These are phyloP conservation scores for Varecia variegata DNA, from an alignment of 2,797 vertebrate species.

Conservation along the genomic window DNA sequence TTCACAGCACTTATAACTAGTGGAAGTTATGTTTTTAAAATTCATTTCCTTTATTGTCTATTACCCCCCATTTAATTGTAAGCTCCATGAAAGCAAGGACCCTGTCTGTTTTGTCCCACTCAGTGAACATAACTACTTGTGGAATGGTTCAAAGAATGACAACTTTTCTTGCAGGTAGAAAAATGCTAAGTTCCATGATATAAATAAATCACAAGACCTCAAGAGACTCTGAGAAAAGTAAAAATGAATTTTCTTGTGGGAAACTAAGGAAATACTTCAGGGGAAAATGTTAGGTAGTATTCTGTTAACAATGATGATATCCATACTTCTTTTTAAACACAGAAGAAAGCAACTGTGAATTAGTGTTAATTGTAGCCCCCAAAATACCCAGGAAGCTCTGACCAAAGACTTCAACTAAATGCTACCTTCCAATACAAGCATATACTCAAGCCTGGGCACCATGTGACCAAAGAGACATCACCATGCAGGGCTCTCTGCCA, in stretches of 20 bases:
- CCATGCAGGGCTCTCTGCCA: neutral
- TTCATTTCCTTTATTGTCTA: neutral
- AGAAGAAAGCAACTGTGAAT: neutral
- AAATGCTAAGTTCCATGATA: neutral
- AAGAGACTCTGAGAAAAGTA: neutral
- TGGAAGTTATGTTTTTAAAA: neutral
- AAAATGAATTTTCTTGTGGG: neutral
- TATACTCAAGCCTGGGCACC: neutral
- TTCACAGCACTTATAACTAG: neutral
- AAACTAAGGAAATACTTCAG: neutral
- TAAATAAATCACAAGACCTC: neutral
- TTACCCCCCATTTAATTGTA: neutral
- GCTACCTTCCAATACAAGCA: neutral
- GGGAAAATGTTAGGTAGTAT: neutral
- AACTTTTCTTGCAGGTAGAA: neutral
- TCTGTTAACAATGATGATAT: neutral
- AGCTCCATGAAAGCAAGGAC: neutral
- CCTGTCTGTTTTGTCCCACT: neutral
- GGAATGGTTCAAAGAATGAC: neutral
- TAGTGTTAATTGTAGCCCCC: neutral
- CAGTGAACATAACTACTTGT: neutral
- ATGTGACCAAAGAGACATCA: neutral
- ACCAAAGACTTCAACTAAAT: neutral
- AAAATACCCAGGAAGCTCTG: neutral
- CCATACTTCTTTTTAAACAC: neutral